Evolutionary conservation across 2,888 invertebrate species (phyloP).

Genomic region (Noctua comes): DNA sequence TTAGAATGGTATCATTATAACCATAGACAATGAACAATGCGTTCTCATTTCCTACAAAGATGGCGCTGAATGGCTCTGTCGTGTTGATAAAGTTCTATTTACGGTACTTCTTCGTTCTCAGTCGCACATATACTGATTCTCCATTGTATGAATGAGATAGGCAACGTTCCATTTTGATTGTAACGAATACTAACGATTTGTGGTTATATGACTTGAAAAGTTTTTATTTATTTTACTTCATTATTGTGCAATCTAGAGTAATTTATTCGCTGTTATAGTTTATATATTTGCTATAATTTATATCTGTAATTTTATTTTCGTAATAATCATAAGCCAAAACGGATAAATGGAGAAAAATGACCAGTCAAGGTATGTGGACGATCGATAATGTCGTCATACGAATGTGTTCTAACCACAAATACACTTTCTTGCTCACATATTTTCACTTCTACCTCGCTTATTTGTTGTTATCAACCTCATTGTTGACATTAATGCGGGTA

Average conservation of each 20-base stretch:
- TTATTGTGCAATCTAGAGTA: constrained; percentile 78
- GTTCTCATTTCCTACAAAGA: constrained; percentile 75
- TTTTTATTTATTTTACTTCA: constrained; percentile 81
- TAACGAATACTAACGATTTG: constrained; percentile 89
- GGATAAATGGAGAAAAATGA: constrained; percentile 83
- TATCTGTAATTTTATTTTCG: constrained; percentile 67
- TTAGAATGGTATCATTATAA: constrained; percentile 66
- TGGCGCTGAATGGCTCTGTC: constrained; percentile 76
- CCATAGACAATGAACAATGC: constrained; percentile 73
- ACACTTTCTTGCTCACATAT: constrained; percentile 53
- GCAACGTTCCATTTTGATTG: constrained; percentile 82
- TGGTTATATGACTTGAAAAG: constrained; percentile 81
- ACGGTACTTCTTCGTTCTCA: constrained; percentile 77
- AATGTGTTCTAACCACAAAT: constrained; percentile 78
- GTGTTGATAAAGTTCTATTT: constrained; percentile 80
- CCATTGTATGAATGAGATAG: constrained; percentile 70
- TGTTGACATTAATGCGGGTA: constrained; percentile 49
- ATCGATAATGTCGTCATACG: constrained; percentile 87
- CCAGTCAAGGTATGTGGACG: constrained; percentile 86
- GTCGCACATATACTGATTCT: constrained; percentile 62
- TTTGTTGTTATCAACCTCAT: constrained; percentile 34
- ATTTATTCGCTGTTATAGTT: constrained; percentile 67
- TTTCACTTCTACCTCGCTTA: constrained; percentile 54
- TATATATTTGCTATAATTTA: constrained; percentile 70
- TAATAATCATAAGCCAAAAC: constrained; percentile 56